Evolutionary conservation across 2,797 vertebrate species (phyloP), one percentile per base, ranked within the genome.

Genomic region (Taeniopygia guttata): DNA sequence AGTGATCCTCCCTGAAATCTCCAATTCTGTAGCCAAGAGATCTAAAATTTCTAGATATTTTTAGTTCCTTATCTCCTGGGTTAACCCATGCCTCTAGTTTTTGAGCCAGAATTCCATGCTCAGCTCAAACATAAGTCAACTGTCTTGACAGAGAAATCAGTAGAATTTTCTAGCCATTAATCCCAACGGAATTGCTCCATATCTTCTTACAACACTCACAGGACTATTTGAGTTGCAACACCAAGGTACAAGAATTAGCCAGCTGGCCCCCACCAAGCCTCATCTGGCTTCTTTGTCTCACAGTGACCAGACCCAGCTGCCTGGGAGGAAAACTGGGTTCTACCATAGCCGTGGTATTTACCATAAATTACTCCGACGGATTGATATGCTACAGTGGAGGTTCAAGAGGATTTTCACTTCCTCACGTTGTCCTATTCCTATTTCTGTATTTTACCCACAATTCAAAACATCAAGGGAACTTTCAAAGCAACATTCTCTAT

Each of bases 401-500:
- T 66, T 84, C 62, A 62, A 55, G 72, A 26, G 40, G 51, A 78
- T 86, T 95, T 93, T 86, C n/a, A n/a, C 66, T 88, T 94, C 55
- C n/a, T 93, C 79, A 51, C 1, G 0, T 69, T 52, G 27, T 69
- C 55, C n/a, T 64, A 51, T 60, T 67, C 29, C 21, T 72, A 30
- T 78, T 83, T 70, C 45, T 93, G 8, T 59, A 25, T 66, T 85
- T 91, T 60, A 55, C 36, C 34, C 81, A 94, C 40, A 91, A 58
- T 70, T 84, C 49, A 84, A 89, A 87, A 82, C 55, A 84, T 64
- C 80, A 89, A 72, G 84, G 84, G 73, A 93, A 95, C 69, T 97
- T 97, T 94, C 96, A 96, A 97, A 98, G 95, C 82, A 73, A 81
- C 89, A 82, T 76, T 87, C 88, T 93, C 78, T 95, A 76, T 93